A percentile compares a stretch with the other conserved stretches of the same genome.
Conservation (phyloP, 1,140 invertebrate genomes). For the Tribolium castaneum region DNA sequence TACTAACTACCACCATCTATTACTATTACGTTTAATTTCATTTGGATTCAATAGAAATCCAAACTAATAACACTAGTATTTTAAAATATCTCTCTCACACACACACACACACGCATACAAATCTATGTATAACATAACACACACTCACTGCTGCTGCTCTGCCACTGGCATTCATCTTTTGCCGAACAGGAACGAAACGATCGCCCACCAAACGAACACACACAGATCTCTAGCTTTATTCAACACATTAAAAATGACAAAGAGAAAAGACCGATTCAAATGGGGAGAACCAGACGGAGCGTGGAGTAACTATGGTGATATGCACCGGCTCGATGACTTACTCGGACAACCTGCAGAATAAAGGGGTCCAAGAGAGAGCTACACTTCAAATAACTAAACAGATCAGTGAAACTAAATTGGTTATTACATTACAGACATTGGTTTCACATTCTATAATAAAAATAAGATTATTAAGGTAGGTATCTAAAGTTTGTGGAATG, state of each 20-base stretch:
- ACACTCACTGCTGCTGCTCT: neutral
- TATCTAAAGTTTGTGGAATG: no score
- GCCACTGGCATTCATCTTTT: conserved; percentile 26
- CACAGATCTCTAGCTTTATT: neutral
- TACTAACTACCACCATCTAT: neutral
- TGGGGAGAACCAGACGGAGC: conserved; percentile 6
- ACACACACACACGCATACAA: neutral
- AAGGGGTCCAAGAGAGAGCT: no score
- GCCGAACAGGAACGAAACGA: conserved; percentile 20
- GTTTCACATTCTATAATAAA: neutral
- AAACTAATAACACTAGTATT: no score
- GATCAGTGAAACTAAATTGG: no score
- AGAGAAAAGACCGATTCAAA: neutral
- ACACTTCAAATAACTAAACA: no score
- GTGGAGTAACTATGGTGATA: conserved; percentile 45
- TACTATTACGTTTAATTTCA: neutral
- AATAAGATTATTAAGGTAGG: no score
- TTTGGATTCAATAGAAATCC: no score
- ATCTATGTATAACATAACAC: neutral
- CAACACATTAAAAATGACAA: neutral
- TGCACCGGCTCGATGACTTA: conserved; percentile 25
- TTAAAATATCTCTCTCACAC: neutral
- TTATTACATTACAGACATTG: neutral
- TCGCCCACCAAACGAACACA: neutral
- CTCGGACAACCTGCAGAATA: neutral